A percentile compares a stretch with the other conserved stretches of the same genome.
Conservation (phyloP, 2,888 invertebrate species). For the Drosophila prolongata region DNA sequence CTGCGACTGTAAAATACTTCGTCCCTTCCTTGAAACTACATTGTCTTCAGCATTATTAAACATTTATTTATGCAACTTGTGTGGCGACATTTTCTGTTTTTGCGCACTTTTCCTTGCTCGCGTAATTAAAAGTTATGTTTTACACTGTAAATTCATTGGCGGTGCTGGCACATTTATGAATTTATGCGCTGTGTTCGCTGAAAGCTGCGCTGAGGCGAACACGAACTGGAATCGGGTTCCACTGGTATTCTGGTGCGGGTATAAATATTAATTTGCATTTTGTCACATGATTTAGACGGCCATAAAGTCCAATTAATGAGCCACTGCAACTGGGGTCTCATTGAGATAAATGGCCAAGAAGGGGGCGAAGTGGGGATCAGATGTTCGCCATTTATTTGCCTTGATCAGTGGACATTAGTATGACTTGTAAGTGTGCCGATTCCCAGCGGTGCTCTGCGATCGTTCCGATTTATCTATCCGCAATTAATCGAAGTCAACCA, state of each 20-base stretch:
- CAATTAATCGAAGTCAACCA: constrained; percentile 31
- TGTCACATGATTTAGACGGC: constrained; percentile 66
- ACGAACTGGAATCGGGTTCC: constrained; percentile 27
- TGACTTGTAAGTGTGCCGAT: constrained; percentile 6
- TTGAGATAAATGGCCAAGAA: constrained; percentile 36
- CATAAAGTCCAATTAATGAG: constrained; percentile 66
- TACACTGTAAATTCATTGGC: constrained; percentile 47
- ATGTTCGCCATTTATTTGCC: constrained; percentile 2
- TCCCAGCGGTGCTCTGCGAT: constrained; percentile 22
- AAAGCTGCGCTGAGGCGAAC: constrained; percentile 32
- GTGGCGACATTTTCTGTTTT: constrained; percentile 10
- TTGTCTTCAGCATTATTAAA: constrained; percentile 1
- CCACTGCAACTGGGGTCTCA: constrained; percentile 32
- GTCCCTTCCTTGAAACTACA: neutral
- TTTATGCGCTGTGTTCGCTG: constrained; percentile 50
- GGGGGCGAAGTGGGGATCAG: neutral
- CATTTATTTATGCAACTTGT: constrained; percentile 6
- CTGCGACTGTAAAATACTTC: neutral
- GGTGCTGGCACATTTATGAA: constrained; percentile 52
- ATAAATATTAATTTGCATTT: constrained; percentile 77
- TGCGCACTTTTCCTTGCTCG: constrained; percentile 25
- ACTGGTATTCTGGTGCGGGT: constrained; percentile 9
- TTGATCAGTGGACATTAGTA: neutral
- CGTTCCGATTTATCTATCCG: constrained; percentile 31
- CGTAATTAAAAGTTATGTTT: constrained; percentile 67